Base-by-base conservation (phyloP, 2,797 vertebrate genomes). In the Phrynocephalus forsythii region DNA sequence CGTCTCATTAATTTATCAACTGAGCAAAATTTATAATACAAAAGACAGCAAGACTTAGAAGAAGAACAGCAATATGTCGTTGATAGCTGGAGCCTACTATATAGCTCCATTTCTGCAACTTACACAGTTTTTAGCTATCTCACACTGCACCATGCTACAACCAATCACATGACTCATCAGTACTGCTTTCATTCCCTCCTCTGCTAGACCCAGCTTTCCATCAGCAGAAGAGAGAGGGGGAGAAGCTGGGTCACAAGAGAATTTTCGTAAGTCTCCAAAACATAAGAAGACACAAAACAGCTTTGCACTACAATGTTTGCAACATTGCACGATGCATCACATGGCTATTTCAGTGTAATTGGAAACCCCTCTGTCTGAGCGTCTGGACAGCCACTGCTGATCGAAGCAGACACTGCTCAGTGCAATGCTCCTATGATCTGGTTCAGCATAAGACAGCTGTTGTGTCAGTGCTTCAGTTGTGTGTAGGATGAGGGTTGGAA, bases 81-180 rank as follows among this genome's bases (percentile, higher is more conserved):
- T 33, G 24, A 18, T 67, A 68, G 44, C 26, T 78, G 30, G 50
- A 76, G 24, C 33, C 6, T 76, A 44, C 3, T 44, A 4, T 44
- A 33, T 75, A 77, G 60, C 33, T 77, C 26, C 11, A 24, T 48
- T 20, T 67, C 75, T 78, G 73, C 52, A 20, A 22, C 44, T 85
- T 20, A 8, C 15, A 18, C 26, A 68, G 2, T 50, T 85, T 30
- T 78, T 50, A 85, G 75, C 75, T 38, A 50, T 78, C 60, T 78
- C 75, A 50, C 44, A 48, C 63, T 85, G 76, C 63, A 85, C 75
- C 48, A 67, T 33, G 28, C 68, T 56, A 56, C 75, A 68, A 67
- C 44, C 16, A 78, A 67, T 78, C 44, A 75, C 28, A 78, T 85
- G 84, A 85, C 38, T 85, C 84, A 85, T 78, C 75, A 28, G 48